Percentiles rank a stretch among this genome's conserved stretches.
These are phyloP conservation scores for Aphis craccivora DNA, from an alignment of 1,140 invertebrate species.

Conservation along the genomic window DNA sequence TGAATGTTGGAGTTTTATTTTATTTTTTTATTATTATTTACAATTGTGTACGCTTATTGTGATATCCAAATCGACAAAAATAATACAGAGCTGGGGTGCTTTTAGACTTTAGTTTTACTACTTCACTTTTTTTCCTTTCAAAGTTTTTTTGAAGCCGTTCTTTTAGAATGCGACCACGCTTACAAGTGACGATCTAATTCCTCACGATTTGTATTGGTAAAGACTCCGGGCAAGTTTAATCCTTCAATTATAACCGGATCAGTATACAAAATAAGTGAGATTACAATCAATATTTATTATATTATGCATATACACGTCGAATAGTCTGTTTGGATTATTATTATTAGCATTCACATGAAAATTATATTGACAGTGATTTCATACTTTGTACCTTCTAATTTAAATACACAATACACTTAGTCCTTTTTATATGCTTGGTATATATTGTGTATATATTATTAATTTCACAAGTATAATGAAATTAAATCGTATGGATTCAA, in stretches of 20 bases:
- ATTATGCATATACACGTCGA: background rate
- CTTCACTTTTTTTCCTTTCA: background rate
- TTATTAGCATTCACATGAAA: background rate
- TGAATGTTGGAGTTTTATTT: background rate
- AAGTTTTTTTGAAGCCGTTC: background rate
- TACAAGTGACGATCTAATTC: background rate
- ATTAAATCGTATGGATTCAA: background rate
- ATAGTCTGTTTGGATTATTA: background rate
- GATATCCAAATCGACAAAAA: background rate
- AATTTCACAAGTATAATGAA: background rate
- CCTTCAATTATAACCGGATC: conserved; percentile 30
- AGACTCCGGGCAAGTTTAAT: background rate
- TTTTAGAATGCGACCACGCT: background rate
- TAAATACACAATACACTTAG: background rate
- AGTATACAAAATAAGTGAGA: background rate
- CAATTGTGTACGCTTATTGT: background rate
- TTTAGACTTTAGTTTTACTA: background rate
- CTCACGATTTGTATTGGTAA: background rate
- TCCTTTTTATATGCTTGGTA: background rate
- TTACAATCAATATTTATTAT: conserved; percentile 17
- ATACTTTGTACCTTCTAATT: background rate
- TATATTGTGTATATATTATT: background rate
- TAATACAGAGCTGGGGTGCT: background rate
- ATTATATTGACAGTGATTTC: background rate
- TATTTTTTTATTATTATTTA: background rate